Evolutionary conservation across 2,113 vertebrate genomes (phyloP).

Genomic region (Tachysurus vachellii): DNA sequence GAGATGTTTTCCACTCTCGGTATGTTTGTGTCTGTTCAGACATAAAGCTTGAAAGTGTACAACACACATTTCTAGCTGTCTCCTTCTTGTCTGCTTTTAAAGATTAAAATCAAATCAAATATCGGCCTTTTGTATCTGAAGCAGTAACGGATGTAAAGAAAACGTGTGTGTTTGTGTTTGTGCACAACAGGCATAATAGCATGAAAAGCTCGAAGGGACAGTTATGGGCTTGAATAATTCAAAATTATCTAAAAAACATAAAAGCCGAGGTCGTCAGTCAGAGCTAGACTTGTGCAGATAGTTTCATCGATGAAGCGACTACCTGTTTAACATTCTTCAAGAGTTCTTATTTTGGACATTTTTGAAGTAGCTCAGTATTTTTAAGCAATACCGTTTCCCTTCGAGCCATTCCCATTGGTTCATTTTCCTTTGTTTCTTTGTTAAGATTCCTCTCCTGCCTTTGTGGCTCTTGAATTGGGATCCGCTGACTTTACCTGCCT

Average conservation of each 20-base stretch:
- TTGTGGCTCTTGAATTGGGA: background rate
- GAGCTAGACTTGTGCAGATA: background rate
- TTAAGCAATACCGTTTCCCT: background rate
- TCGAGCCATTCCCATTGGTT: background rate
- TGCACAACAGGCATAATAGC: background rate
- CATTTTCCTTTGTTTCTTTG: background rate
- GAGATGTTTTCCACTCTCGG: background rate
- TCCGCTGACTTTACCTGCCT: background rate
- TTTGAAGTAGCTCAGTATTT: background rate
- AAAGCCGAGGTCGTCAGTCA: background rate
- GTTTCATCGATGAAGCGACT: background rate
- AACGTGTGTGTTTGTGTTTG: background rate
- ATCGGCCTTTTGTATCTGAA: background rate
- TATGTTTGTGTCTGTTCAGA: background rate
- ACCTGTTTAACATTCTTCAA: background rate
- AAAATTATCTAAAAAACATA: background rate
- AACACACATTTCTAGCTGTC: background rate
- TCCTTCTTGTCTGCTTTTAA: background rate
- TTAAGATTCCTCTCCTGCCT: background rate
- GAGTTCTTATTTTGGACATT: background rate
- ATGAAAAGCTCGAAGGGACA: background rate
- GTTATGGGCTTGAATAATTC: background rate
- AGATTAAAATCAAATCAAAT: background rate
- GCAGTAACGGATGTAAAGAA: background rate
- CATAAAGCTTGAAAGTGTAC: background rate